A percentile compares a stretch with the other conserved stretches of the same genome.
phyloP scores from a whole-genome alignment of 1,140 invertebrate species.

The Polypedilum vanderplanki region DNA sequence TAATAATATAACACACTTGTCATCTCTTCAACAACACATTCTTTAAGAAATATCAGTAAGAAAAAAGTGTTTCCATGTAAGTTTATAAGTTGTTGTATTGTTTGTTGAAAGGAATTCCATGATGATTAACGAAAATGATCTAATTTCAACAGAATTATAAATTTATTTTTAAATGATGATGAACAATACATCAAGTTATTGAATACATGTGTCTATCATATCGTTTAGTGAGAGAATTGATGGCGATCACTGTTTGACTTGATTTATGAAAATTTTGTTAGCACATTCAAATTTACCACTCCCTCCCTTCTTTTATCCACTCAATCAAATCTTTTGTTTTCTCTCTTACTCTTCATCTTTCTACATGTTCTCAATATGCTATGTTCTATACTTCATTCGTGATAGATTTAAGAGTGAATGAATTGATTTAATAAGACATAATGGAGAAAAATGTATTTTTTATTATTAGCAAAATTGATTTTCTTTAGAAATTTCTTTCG shows the following conservation, averaged over 20 bases:
- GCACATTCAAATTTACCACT: conserved; percentile 15
- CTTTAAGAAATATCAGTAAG: background rate
- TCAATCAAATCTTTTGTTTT: conserved; percentile 19
- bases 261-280: conserved; percentile 11
- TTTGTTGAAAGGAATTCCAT: background rate
- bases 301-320: conserved; percentile 10
- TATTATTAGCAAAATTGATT: too few species aligned
- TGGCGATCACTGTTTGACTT: background rate
- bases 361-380: background rate
- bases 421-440: too few species aligned
- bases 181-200: conserved; percentile 2
- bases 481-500: too few species aligned
- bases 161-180: background rate
- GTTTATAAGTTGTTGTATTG: background rate
- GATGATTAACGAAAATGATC: background rate
- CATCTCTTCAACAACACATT: background rate
- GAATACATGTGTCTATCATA: conserved; percentile 10
- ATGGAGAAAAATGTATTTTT: too few species aligned
- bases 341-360: background rate
- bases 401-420: too few species aligned
- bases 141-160: conserved; percentile 14
- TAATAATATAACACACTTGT: background rate
- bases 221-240: conserved; percentile 6
- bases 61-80: background rate
- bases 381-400: too few species aligned